Percentiles rank a stretch among this genome's conserved stretches.
Evolutionary conservation across 2,113 vertebrate species (phyloP).

Genomic region (Lutjanus erythropterus): DNA sequence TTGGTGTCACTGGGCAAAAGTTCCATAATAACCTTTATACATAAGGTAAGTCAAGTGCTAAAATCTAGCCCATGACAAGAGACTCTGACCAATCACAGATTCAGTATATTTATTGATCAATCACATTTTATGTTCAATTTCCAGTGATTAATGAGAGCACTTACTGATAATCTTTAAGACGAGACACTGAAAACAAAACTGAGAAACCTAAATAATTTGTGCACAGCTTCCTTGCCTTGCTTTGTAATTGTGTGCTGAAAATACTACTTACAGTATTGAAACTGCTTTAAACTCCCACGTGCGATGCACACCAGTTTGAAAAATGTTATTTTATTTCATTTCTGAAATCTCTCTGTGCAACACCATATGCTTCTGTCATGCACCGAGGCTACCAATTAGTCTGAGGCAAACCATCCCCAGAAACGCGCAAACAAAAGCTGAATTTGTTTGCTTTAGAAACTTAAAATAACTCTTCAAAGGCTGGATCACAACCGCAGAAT

Average conservation of each 20-base stretch:
- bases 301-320: background rate
- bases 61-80: no score
- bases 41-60: no score
- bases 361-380: constrained; percentile 29
- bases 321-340: background rate
- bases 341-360: constrained; percentile 19
- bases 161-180: background rate
- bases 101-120: no score
- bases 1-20: no score
- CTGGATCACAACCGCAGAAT: constrained; percentile 34
- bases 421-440: constrained; percentile 61
- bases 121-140: no score
- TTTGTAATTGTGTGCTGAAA: constrained; percentile 4
- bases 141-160: background rate
- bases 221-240: background rate
- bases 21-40: no score
- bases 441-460: constrained; percentile 60
- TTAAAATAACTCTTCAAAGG: constrained; percentile 70
- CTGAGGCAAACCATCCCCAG: constrained; percentile 51
- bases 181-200: background rate
- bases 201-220: background rate
- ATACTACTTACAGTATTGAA: background rate
- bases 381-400: constrained; percentile 48
- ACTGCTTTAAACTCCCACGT: constrained; percentile 12
- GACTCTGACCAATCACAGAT: no score